Evolutionary conservation across 2,888 invertebrate species (phyloP).

Genomic region (Nysson spinosus): DNA sequence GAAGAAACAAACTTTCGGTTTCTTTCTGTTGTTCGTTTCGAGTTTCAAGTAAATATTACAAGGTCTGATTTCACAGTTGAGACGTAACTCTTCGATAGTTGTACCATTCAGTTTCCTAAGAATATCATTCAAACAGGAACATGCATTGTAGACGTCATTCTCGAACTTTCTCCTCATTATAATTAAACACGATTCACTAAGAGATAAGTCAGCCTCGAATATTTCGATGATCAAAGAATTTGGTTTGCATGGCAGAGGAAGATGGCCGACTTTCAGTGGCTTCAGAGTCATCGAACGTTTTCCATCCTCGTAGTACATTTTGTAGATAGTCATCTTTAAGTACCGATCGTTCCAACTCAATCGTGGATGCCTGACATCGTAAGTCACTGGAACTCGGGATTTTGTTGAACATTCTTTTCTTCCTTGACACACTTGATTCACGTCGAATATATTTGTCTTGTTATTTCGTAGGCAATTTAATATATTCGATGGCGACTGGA

Average conservation of each 20-base stretch:
- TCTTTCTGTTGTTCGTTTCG: slow-evolving; percentile 1
- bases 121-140: slow-evolving; percentile 53
- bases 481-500: background rate
- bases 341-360: background rate
- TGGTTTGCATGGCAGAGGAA: slow-evolving; percentile 52
- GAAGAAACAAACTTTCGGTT: slow-evolving; percentile 42
- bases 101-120: slow-evolving; percentile 22
- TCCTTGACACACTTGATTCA: too few species aligned
- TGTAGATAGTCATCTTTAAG: slow-evolving; percentile 26
- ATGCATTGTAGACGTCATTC: slow-evolving; percentile 42
- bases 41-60: slow-evolving; percentile 58
- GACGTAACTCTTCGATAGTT: slow-evolving; percentile 13
- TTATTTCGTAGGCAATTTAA: too few species aligned
- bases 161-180: slow-evolving; percentile 40
- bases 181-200: slow-evolving; percentile 32
- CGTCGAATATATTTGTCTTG: background rate
- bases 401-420: too few species aligned
- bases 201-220: slow-evolving; percentile 45
- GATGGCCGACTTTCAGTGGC: background rate
- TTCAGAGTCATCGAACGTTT: background rate
- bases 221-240: slow-evolving; percentile 45
- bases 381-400: too few species aligned
- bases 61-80: slow-evolving; percentile 57
- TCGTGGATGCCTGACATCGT: background rate
- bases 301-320: background rate